phyloP scores from a whole-genome alignment of 37 sponge, comb jelly and placozoan species.

The Geodia barretti region DNA sequence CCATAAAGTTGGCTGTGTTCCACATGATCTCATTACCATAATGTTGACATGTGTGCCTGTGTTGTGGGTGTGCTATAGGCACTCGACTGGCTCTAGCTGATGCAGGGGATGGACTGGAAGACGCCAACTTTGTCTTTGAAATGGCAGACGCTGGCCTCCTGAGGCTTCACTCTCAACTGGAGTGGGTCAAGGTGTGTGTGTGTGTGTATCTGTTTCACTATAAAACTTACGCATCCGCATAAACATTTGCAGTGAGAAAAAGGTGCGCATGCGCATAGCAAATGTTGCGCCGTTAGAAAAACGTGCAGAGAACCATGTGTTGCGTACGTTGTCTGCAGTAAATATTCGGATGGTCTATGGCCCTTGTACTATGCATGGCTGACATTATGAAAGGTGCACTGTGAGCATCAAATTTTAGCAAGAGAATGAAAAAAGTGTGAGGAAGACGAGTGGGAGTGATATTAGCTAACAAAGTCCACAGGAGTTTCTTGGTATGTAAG shows the following conservation, averaged over 20 bases:
- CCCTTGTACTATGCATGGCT: too few species aligned
- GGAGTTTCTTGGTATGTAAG: too few species aligned
- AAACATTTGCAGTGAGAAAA: neutral
- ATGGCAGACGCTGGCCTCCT: constrained; percentile 96
- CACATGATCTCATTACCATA: too few species aligned
- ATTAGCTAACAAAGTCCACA: too few species aligned
- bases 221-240: neutral
- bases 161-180: constrained; percentile 84
- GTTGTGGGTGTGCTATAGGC: constrained; percentile 32
- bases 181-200: constrained; percentile 97
- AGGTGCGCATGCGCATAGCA: neutral
- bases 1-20: too few species aligned
- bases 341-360: too few species aligned
- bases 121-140: constrained; percentile 95
- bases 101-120: constrained; percentile 97
- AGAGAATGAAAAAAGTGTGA: too few species aligned
- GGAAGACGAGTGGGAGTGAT: too few species aligned
- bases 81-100: constrained; percentile 94
- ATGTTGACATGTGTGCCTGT: neutral
- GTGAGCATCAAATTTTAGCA: too few species aligned
- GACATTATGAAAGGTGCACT: too few species aligned
- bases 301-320: neutral
- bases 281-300: neutral
- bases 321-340: too few species aligned
- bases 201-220: too few species aligned